Base-by-base conservation (phyloP, 1,140 invertebrate species). In the Solen grandis region DNA sequence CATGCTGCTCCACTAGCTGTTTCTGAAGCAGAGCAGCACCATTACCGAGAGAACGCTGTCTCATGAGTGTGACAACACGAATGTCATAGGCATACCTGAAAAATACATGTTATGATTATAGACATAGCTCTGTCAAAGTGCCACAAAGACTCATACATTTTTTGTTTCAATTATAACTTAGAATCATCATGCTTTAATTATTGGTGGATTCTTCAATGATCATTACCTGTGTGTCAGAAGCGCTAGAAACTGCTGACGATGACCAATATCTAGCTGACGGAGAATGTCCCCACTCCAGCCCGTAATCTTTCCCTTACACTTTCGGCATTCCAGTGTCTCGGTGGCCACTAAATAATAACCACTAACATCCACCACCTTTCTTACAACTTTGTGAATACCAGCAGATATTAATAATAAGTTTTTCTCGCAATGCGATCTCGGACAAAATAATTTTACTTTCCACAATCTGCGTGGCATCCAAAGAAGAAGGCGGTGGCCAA, bases 11-110 rank as follows among this genome's bases (percentile, higher is more conserved):
- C 0, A 10, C 38, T 19, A 77, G 25, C n/a, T 3, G 29, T 19
- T 35, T 33, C 5, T 35, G 35, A 1, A 73, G 36, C 31, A 46
- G 75, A 1, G 59, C 27, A 2, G 81, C 22, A 27, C 74, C 62
- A 27, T 83, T 79, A 0, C 81, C 81, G 5, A 79, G 60, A 1
- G 31, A 8, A 2, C 81, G n/a, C n/a, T 60, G 16, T 33, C 66
- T 0, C 35, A 82, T 0, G 5, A 76, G 2, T 46, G 74, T 65
- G 5, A 76, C 33, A 13, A 66, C 62, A 0, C 22, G 36, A 19
- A 36, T 36, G 22, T 66, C 74, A 55, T 62, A 66, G n/a, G 74
- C 60, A 31, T 55, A 36, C 29, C 62, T 76, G 60, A 52, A 76
- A 76, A 19, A 10, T 46, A 46, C 41, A 10, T 10, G 41, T 8